These are phyloP conservation scores for Dasysyrphus tricinctus DNA, from an alignment of 2,888 invertebrate genomes.

Conservation along the genomic window DNA sequence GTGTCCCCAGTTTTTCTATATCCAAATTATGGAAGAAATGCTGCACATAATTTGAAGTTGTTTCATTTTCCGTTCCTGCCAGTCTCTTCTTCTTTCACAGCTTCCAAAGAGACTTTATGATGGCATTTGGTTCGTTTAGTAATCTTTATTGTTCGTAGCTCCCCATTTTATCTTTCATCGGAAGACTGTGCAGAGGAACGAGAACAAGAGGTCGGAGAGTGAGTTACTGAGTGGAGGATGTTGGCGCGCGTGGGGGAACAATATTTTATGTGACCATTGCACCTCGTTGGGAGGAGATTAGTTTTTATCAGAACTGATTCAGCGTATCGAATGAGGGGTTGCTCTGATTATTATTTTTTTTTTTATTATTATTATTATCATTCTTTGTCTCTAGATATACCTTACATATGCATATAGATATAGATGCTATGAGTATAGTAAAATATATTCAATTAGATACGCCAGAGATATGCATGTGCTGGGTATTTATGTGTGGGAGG, in stretches of 20 bases:
- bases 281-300: constrained; percentile 70
- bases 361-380: not conserved
- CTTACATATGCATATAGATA: not conserved
- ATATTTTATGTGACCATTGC: constrained; percentile 73
- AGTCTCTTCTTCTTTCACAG: not conserved
- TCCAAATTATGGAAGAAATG: constrained; percentile 72
- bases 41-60: constrained; percentile 73
- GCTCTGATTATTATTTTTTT: constrained; percentile 24
- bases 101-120: constrained; percentile 57
- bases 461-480: constrained; percentile 17
- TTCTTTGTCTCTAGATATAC: constrained; percentile 13
- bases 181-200: constrained; percentile 19
- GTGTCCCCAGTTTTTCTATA: constrained; percentile 46
- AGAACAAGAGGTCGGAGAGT: constrained; percentile 1
- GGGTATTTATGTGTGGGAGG: constrained; percentile 40
- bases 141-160: constrained; percentile 71
- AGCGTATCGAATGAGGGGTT: constrained; percentile 67
- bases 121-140: constrained; percentile 72
- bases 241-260: constrained; percentile 54
- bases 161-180: constrained; percentile 50
- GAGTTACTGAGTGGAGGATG: constrained; percentile 21
- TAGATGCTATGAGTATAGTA: constrained; percentile 29
- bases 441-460: constrained; percentile 61
- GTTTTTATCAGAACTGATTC: constrained; percentile 71
- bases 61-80: constrained; percentile 37